Percentiles rank a stretch among this genome's conserved stretches.
Evolutionary conservation across 2,888 invertebrate genomes (phyloP).

Genomic region (Drosophila koepferae): DNA sequence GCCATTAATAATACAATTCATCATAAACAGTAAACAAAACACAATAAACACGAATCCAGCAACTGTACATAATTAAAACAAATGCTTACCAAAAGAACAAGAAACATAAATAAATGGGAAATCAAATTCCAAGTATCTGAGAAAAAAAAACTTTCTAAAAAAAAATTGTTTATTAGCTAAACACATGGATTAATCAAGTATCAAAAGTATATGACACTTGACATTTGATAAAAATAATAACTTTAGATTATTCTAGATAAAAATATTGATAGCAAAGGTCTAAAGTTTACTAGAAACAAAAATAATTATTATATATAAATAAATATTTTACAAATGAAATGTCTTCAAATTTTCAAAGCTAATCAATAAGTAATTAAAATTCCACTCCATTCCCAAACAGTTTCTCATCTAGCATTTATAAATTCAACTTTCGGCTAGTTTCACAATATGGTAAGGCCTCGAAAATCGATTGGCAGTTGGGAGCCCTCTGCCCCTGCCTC

Average conservation of each 20-base stretch:
- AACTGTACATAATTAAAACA: slow-evolving; percentile 54
- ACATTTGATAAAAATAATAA: not conserved
- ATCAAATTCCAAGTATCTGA: not conserved
- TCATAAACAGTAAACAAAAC: slow-evolving; percentile 25
- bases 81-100: slow-evolving; percentile 30
- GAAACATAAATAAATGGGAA: not conserved
- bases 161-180: not conserved
- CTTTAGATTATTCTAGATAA: not conserved
- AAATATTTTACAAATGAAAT: not conserved
- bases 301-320: not conserved
- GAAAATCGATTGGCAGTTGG: slow-evolving; percentile 40
- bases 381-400: not conserved
- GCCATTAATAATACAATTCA: slow-evolving; percentile 54
- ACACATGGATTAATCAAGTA: not conserved
- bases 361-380: not conserved
- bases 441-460: slow-evolving; percentile 34
- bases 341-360: not conserved
- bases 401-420: not conserved
- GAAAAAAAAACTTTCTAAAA: not conserved
- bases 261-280: not conserved
- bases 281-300: not conserved
- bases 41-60: slow-evolving; percentile 34
- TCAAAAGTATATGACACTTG: not conserved
- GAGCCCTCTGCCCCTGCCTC: slow-evolving; percentile 9
- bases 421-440: slow-evolving; percentile 6